These are phyloP conservation scores for Notocelia uddmanniana DNA, from an alignment of 2,888 invertebrate species.

Conservation along the genomic window DNA sequence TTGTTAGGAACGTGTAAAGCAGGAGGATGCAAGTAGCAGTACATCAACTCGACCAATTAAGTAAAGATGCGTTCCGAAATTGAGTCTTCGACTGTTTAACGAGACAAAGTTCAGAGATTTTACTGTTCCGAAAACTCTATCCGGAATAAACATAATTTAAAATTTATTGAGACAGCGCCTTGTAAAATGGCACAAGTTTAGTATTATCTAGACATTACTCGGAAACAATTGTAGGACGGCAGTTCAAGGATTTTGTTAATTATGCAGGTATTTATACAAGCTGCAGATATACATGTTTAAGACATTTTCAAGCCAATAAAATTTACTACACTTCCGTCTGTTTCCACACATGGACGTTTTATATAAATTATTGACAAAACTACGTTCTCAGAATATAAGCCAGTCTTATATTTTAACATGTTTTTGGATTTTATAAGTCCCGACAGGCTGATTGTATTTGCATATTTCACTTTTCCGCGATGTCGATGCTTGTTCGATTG, in stretches of 20 bases:
- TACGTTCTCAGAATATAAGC: neutral
- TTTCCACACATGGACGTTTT: neutral
- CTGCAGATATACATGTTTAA: neutral
- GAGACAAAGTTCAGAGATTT: neutral
- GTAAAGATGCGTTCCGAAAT: neutral
- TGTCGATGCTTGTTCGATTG: constrained; percentile 21
- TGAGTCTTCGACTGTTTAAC: neutral
- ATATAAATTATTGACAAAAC: constrained; percentile 3
- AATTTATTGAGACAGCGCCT: neutral
- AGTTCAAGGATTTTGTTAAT: constrained; percentile 7
- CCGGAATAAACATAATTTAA: neutral
- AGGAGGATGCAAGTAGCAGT: too few species aligned
- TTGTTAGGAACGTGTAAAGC: too few species aligned
- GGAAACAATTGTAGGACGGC: neutral
- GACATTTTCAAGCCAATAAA: neutral
- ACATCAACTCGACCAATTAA: too few species aligned
- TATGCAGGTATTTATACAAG: constrained; percentile 2
- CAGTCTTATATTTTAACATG: constrained; percentile 7
- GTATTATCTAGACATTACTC: constrained; percentile 4
- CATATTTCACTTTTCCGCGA: constrained; percentile 32
- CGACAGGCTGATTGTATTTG: constrained; percentile 32
- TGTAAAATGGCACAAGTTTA: neutral
- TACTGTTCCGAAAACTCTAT: neutral
- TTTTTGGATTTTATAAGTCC: constrained; percentile 29
- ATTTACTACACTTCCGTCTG: neutral